phyloP scores from a whole-genome alignment of 2,888 invertebrate genomes.

The Phyllotreta cruciferae region DNA sequence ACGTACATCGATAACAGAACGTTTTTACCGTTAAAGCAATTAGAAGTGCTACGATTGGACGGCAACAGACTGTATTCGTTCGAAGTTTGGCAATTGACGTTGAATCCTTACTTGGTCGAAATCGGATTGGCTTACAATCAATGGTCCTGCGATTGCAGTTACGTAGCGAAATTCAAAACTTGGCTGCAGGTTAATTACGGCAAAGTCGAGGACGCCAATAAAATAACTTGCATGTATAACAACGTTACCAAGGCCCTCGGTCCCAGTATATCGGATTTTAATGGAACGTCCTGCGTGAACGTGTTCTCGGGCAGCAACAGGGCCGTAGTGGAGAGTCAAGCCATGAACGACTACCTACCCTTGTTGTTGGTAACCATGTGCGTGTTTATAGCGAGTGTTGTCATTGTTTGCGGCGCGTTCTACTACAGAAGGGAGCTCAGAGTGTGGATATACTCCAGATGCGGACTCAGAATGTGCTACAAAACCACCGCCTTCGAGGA shows the following conservation, averaged over 20 bases:
- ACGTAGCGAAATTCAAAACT: conserved; percentile 77
- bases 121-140: conserved; percentile 84
- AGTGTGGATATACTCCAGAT: conserved; percentile 86
- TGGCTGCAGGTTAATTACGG: conserved; percentile 81
- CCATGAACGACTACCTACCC: conserved; percentile 83
- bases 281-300: conserved; percentile 76
- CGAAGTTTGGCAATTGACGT: conserved; percentile 84
- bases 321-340: conserved; percentile 75
- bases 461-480: conserved; percentile 86
- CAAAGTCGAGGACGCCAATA: conserved; percentile 80
- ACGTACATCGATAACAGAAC: conserved; percentile 84
- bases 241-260: conserved; percentile 75
- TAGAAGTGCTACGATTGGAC: conserved; percentile 85
- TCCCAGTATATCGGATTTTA: conserved; percentile 77
- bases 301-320: conserved; percentile 75
- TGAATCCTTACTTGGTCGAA: conserved; percentile 87
- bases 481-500: conserved; percentile 82
- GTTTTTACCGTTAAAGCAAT: conserved; percentile 78
- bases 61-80: conserved; percentile 83
- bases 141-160: conserved; percentile 92
- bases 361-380: conserved; percentile 79
- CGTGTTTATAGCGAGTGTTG: conserved; percentile 78
- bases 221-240: conserved; percentile 78
- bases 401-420: conserved; percentile 78
- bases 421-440: conserved; percentile 82